Evolutionary conservation across 37 sponge, comb jelly and placozoan genomes (phyloP), one percentile per base, ranked within the genome.

Genomic region (Bolinopsis microptera): DNA sequence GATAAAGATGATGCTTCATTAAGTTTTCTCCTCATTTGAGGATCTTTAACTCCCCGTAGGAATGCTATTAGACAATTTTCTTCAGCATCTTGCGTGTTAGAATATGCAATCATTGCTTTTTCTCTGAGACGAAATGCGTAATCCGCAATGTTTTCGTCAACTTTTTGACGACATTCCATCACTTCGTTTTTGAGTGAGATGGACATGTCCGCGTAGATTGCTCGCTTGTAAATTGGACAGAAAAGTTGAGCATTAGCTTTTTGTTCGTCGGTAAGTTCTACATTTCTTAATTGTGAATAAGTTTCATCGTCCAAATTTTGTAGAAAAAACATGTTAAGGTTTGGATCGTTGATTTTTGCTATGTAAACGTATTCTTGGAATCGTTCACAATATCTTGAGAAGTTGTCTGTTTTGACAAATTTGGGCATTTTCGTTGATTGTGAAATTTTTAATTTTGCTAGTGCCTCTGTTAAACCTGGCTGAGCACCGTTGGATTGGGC

Each of bases 101-200:
- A 2, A 35, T 80, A 80, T 13, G 82, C 82, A 80, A 80, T 80
- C 16, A 30, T 35, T 5, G 82, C 82, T 80, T 80, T 80, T 8
- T 35, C 82, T 8, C 82, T 80, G 9, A 80, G 30, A 8, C 37
- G 35, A 36, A 5, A 32, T 13, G 38, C 82, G 23, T 80, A 80
- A 32, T 80, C 37, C 5, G 82, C 82, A 8, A 80, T 80, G 22
- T 24, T 33, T 80, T 80, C 82, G 22, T 32, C 82, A 34, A 1
- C 30, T 34, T 80, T 80, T 30, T 80, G 82, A 24, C 38, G 24
- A 30, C 82, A 80, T 16, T 80, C 82, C 35, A 28, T 36, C 24
- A 80, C 82, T 80, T 80, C 82, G 16, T 80, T 32, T 13, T 34
- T 32, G 1, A 80, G 82, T 32, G 22, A 34, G 38, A 80, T 34